phyloP scores from a whole-genome alignment of 1,140 invertebrate species.

The Drosophila nebulosa region DNA sequence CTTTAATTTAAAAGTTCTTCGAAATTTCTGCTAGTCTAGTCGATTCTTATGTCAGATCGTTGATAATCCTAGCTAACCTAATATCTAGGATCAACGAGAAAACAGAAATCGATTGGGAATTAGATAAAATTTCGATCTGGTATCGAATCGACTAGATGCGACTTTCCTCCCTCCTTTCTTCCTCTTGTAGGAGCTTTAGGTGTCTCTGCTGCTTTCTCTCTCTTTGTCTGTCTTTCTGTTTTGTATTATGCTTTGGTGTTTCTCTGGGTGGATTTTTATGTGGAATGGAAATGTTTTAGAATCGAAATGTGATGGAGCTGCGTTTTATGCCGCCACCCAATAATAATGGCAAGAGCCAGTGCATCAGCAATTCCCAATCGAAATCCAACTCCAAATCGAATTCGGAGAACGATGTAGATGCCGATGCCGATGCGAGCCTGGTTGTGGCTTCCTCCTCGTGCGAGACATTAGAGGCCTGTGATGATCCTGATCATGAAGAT shows the following conservation, averaged over 20 bases:
- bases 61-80: too few species aligned
- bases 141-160: too few species aligned
- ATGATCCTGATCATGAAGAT: slow-evolving; percentile 30
- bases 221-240: slow-evolving; percentile 5
- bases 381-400: not conserved
- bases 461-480: slow-evolving; percentile 72
- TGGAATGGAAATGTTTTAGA: slow-evolving; percentile 69
- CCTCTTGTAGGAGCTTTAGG: not conserved
- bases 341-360: slow-evolving; percentile 17
- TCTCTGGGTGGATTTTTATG: slow-evolving; percentile 16
- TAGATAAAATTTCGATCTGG: too few species aligned
- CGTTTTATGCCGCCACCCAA: slow-evolving; percentile 67
- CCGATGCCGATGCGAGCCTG: not conserved
- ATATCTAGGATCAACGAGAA: too few species aligned
- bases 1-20: not conserved
- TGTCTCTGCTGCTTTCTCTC: slow-evolving; percentile 9
- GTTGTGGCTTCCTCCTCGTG: slow-evolving; percentile 68
- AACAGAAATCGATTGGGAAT: too few species aligned
- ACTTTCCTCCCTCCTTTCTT: too few species aligned
- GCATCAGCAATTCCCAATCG: slow-evolving; percentile 14
- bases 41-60: too few species aligned
- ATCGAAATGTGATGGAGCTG: slow-evolving; percentile 80
- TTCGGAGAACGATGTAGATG: slow-evolving; percentile 9
- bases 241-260: slow-evolving; percentile 4
- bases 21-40: too few species aligned